Evolutionary conservation across 2,113 vertebrate genomes (phyloP), one percentile per base, ranked within the genome.

Genomic region (Galbula dea): DNA sequence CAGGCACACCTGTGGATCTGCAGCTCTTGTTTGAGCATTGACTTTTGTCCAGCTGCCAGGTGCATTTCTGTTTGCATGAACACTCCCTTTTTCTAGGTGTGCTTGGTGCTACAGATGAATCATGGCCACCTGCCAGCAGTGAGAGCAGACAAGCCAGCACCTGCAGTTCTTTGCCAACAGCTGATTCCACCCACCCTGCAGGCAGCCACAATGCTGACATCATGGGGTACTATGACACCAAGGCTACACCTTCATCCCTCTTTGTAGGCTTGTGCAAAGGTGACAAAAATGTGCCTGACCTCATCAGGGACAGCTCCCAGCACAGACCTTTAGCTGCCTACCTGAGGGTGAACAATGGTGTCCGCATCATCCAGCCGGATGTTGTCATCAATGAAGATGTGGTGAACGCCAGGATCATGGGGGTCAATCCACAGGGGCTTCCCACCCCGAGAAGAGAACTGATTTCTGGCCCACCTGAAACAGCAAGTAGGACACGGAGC

Each of bases 371-470:
- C 97, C 89, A 98, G 97, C 1, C 98, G 97, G 67, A 99, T 99
- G 89, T 99, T 99, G 96, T 99, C 99, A 5, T 99, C 99, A 4
- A 99, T 98, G 86, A 98, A 99, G 94, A 99, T 98, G 97, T 99
- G 99, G 52, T 99, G 99, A 66, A 98, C 83, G 0, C 86, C 19
- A 8, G 94, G 85, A 93, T 99, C 99, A 0, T 98, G 98, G 32
- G 98, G 98, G 75, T 99, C 98, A 4, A 99, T 95, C 99, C 98
- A 98, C 45, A 99, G 19, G 2, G 98, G 99, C 84, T 99, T 99
- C 52, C 99, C 99, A 48, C 99, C 99, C 6, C 8, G 79, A 58
- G 96, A 97, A 69, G 98, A 98, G 93, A 95, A 98, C 12, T 94
- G 76, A 83, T 99, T 98, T 29, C 54, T 95, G 48, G 96, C 96